Conservation (phyloP, 2,888 invertebrate genomes). For the Cheiracanthium punctorium region DNA sequence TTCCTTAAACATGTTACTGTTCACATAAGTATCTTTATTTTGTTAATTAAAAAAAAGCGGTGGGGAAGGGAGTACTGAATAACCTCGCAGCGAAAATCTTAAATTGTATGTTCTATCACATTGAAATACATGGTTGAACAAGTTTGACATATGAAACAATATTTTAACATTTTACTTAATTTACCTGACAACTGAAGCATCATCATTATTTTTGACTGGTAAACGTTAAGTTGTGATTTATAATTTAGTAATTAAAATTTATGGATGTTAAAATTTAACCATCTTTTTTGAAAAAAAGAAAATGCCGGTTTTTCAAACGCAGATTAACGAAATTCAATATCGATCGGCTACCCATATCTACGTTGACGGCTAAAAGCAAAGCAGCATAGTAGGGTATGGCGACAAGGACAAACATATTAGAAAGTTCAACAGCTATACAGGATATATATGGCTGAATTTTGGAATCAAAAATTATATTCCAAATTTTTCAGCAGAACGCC, state of each 20-base stretch:
- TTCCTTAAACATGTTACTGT: no score
- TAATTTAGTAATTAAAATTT: neutral
- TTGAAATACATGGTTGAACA: no score
- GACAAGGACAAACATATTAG: slow-evolving; percentile 33
- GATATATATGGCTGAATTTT: slow-evolving; percentile 24
- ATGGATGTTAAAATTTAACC: slow-evolving; percentile 33
- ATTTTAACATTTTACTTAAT: slow-evolving; percentile 3
- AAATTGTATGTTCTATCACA: no score
- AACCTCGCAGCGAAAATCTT: no score
- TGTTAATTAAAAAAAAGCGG: no score
- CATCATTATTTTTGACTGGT: slow-evolving; percentile 29
- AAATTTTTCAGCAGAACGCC: slow-evolving; percentile 48
- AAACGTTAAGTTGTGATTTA: neutral
- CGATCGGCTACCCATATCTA: slow-evolving; percentile 53
- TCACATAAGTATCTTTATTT: no score
- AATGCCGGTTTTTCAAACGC: slow-evolving; percentile 66
- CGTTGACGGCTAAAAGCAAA: slow-evolving; percentile 49
- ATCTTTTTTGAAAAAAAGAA: slow-evolving; percentile 66
- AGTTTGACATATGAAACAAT: slow-evolving; percentile 10
- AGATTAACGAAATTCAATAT: slow-evolving; percentile 65
- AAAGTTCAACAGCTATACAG: slow-evolving; percentile 20
- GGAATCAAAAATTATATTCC: slow-evolving; percentile 43
- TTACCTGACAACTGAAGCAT: slow-evolving; percentile 65
- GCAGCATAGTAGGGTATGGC: slow-evolving; percentile 39
- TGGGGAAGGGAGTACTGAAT: no score